phyloP scores from a whole-genome alignment of 2,797 vertebrate genomes.

The Xenopus petersii region DNA sequence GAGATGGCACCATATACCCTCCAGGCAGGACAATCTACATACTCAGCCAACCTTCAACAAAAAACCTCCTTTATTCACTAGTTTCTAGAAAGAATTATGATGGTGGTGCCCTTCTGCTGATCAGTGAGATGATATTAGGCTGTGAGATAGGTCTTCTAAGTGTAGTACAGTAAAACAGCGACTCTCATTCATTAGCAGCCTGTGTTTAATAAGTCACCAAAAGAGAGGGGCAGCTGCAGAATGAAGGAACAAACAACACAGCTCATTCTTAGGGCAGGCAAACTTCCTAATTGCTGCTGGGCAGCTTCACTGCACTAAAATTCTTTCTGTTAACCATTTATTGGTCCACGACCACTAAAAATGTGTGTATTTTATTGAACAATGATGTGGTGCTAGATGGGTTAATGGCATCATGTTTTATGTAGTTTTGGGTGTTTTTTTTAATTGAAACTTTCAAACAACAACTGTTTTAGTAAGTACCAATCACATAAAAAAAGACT shows the following conservation, averaged over 20 bases:
- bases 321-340: constrained; percentile 68
- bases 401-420: too few relatives aligned
- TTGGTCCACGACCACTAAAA: not conserved
- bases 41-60: constrained; percentile 75
- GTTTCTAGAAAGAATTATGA: constrained; percentile 78
- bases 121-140: constrained; percentile 75
- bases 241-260: constrained; percentile 72
- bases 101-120: constrained; percentile 72
- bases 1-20: constrained; percentile 70
- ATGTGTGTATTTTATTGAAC: not conserved
- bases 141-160: constrained; percentile 76
- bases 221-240: constrained; percentile 73
- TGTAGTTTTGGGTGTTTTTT: not conserved
- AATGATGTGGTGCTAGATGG: not conserved
- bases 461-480: not conserved
- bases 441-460: not conserved
- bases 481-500: not conserved
- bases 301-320: constrained; percentile 66
- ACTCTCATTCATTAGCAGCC: constrained; percentile 76
- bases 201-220: constrained; percentile 78
- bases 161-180: constrained; percentile 81
- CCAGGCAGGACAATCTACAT: constrained; percentile 75
- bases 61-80: constrained; percentile 74
- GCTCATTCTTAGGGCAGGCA: constrained; percentile 73
- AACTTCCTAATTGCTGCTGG: constrained; percentile 73